Evolutionary conservation across 2,113 vertebrate genomes (phyloP).

Genomic region (Nicator chloris): DNA sequence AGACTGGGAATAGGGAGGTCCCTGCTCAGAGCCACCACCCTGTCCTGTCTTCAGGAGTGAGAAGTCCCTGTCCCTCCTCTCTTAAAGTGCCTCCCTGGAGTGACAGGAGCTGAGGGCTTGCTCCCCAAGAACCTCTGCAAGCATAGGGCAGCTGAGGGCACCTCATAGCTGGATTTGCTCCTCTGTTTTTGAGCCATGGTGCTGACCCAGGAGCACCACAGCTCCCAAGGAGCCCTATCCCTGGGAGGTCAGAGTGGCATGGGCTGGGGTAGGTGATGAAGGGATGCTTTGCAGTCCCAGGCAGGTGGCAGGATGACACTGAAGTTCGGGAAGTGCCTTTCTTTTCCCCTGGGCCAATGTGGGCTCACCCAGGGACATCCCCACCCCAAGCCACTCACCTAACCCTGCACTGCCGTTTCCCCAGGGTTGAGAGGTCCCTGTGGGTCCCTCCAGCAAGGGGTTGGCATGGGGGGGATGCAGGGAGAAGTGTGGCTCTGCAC

Average conservation of each 20-base stretch:
- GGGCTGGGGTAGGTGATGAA: not conserved
- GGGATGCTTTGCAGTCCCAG: not conserved
- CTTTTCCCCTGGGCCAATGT: not conserved
- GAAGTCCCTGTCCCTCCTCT: not conserved
- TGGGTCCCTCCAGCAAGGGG: not conserved
- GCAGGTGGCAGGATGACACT: not conserved
- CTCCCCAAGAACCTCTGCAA: not conserved
- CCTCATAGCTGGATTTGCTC: not conserved
- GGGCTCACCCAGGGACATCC: not conserved
- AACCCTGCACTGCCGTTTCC: fast-evolving
- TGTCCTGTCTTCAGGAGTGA: not conserved
- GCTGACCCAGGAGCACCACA: not conserved
- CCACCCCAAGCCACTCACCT: not conserved
- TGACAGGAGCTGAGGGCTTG: not conserved
- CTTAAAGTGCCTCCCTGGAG: not conserved
- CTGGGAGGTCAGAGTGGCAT: too few relatives aligned
- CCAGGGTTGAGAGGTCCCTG: not conserved
- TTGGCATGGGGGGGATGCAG: not conserved
- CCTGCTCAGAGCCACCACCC: not conserved
- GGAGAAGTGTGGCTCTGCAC: not conserved
- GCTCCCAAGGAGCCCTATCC: not conserved
- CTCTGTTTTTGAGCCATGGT: not conserved
- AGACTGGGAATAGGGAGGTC: not conserved
- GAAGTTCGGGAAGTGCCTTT: constrained; percentile 44
- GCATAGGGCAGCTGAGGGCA: not conserved